Base-by-base conservation (phyloP, 2,113 vertebrate species). In the Scomber scombrus region DNA sequence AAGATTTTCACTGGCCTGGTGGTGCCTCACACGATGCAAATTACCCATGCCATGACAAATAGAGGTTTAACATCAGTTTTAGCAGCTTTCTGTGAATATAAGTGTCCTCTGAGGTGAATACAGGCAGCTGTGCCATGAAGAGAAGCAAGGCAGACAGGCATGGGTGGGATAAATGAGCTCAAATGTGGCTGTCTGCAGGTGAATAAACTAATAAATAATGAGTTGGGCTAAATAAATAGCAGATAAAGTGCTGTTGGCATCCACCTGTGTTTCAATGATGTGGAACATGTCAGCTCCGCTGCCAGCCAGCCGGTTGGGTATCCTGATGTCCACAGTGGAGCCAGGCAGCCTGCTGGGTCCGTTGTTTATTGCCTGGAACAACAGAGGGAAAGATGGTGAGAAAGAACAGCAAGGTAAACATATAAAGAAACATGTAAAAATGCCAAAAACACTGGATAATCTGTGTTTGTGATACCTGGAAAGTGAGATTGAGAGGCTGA, bases 271-370 rank as follows among this genome's bases (percentile, higher is more conserved):
- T 79, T 98, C 96, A 81, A 95, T 93, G 85, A 99, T 89, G 1
- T 96, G 96, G 88, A 99, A 98, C 93, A 99, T 97, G 91, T 99
- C 96, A 0, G 96, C 95, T 71, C 97, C 97, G 43, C 82, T 97
- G 26, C 95, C 89, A 82, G 94, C 94, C 69, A 99, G 95, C 5
- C 95, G 95, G 89, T 95, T 98, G n/a, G 98, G 98, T 90, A 99
- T 96, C 29, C 95, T 95, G 89, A 99, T 94, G 89, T 96, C 95
- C 88, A 99, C 93, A 7, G 92, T 95, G 43, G 97, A 97, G 66
- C 96, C 96, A 26, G 97, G 98, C 7, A 99, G 95, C 70, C 96
- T 95, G 93, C 98, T 99, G 62, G 98, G 98, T n/a, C 98, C 98
- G 66, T 96, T 96, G 92, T 99, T 99, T 86, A 98, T 98, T 85